Percentiles rank a stretch among this genome's conserved stretches.
These are phyloP conservation scores for Gymnothorax reevesii DNA, from an alignment of 2,797 vertebrate genomes.

Conservation along the genomic window DNA sequence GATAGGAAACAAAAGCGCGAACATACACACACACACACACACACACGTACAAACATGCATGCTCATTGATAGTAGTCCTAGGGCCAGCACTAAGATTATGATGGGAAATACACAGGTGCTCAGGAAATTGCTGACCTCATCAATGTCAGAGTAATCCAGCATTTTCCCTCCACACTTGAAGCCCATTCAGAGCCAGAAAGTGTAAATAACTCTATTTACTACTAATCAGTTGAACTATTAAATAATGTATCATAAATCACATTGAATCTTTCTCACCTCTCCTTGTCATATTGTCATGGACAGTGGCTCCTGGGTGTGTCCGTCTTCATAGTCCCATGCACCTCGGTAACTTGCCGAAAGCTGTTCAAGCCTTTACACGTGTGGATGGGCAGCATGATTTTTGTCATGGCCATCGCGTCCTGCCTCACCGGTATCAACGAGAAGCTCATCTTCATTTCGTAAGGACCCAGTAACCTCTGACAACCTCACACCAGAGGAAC, in stretches of 20 bases:
- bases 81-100: too few relatives aligned
- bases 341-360: constrained; percentile 67
- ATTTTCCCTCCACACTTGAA: too few relatives aligned
- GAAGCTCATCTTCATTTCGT: constrained; percentile 90
- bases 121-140: too few relatives aligned
- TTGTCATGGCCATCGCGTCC: constrained; percentile 74
- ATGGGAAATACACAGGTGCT: too few relatives aligned
- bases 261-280: background rate
- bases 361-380: constrained; percentile 84
- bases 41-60: too few relatives aligned
- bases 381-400: constrained; percentile 81
- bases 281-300: constrained; percentile 20
- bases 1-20: too few relatives aligned
- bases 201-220: background rate
- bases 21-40: too few relatives aligned
- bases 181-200: too few relatives aligned
- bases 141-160: too few relatives aligned
- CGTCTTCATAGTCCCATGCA: constrained; percentile 72
- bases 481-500: background rate
- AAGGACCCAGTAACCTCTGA: constrained; percentile 58
- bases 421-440: constrained; percentile 90
- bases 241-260: background rate
- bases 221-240: background rate
- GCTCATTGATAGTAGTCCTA: too few relatives aligned
- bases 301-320: constrained; percentile 70